Percentiles rank a stretch among this genome's conserved stretches.
Conservation (phyloP, 2,113 vertebrate species). For the Ploceus nigricollis region DNA sequence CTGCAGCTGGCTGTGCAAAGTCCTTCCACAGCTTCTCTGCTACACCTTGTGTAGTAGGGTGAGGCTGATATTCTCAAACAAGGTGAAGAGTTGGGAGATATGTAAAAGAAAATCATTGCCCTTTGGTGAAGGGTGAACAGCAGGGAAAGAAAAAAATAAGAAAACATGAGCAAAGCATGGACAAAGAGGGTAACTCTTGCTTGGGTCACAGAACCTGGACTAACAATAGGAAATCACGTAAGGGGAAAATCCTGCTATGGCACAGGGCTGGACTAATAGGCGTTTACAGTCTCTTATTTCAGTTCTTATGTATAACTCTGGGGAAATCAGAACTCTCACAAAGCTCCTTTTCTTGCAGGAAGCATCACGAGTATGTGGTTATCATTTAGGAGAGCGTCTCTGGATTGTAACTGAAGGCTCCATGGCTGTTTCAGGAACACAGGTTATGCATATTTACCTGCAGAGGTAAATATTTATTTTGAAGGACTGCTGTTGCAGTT, state of each 20-base stretch:
- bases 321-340: background rate
- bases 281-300: background rate
- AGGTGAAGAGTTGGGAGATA: background rate
- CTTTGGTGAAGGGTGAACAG: background rate
- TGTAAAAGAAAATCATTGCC: background rate
- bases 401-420: background rate
- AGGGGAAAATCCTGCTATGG: background rate
- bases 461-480: no score
- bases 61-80: background rate
- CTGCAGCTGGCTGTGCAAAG: background rate
- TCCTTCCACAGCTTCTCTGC: background rate
- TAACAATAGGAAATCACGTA: background rate
- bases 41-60: background rate
- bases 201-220: background rate
- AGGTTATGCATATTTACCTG: background rate
- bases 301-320: background rate
- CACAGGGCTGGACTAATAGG: background rate
- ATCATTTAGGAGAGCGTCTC: background rate
- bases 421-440: background rate
- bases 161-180: background rate
- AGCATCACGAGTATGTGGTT: background rate
- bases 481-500: background rate
- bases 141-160: background rate
- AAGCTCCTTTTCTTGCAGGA: background rate
- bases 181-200: background rate